Base-by-base conservation (phyloP, 2,888 invertebrate genomes). In the Scaptomyza reducta region DNA sequence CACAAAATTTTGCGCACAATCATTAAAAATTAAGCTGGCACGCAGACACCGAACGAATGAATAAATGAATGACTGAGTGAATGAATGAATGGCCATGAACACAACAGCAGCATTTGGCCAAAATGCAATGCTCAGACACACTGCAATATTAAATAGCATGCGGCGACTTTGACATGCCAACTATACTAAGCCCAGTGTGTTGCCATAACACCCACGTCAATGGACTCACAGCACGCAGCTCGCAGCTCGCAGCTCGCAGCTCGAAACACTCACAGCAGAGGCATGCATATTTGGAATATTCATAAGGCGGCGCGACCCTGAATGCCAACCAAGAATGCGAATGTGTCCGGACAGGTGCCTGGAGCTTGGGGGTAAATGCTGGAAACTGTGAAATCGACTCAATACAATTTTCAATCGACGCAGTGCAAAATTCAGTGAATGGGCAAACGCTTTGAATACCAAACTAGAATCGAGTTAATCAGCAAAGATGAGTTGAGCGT, bases 81-180 rank as follows among this genome's bases (percentile, higher is more conserved):
- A 46, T 41, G 46, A 40, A 27, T 67, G 51, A 62, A 38, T 55
- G 53, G 16, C 31, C 49, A 54, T 44, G 18, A 3, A 40, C 13
- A 9, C 46, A 47, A 11, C 14, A 16, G 27, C 25, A 47, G 25
- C 18, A 38, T 40, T 38, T 55, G 25, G 35, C 6, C 44, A 44
- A 55, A 51, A 40, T 59, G 74, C 74, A 58, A 18, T 55, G 38
- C 29, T 50, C 31, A 18, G 38, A 38, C 29, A 18, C 33, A 50
- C 46, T 46, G 46, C 50, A 79, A 69, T 80, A 79, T 77, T 60
- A 66, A 70, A 69, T 50, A 64, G 62, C 33, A 31, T 65, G 73
- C 45, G 74, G 73, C 59, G 45, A 61, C 84, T 70, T 74, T 65
- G 71, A 66, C 82, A 81, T 65, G 57, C 61, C 75, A 85, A 72